Percentiles rank a stretch among this genome's conserved stretches.
These are phyloP conservation scores for Sylvicola cinctus DNA, from an alignment of 2,888 invertebrate genomes.

Conservation along the genomic window DNA sequence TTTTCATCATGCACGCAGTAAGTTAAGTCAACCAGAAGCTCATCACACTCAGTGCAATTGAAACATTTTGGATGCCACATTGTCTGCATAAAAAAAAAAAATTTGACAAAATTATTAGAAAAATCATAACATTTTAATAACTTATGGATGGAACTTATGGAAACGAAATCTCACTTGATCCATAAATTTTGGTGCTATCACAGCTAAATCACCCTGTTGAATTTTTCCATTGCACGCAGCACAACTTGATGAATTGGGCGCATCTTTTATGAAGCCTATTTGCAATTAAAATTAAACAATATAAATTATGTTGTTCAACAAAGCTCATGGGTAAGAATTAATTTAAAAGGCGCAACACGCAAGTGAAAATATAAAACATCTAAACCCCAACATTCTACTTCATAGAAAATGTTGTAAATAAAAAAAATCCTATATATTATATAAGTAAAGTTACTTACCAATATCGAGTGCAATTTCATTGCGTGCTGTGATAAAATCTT, in stretches of 20 bases:
- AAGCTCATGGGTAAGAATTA: conserved; percentile 2
- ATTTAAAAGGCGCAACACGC: background rate
- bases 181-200: conserved; percentile 66
- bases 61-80: conserved; percentile 91
- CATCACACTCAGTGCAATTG: conserved; percentile 68
- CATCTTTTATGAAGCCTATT: conserved; percentile 39
- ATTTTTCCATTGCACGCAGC: conserved; percentile 63
- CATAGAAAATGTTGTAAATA: too few species aligned
- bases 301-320: conserved; percentile 11
- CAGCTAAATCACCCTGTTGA: conserved; percentile 58
- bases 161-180: conserved; percentile 38
- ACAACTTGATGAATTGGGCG: conserved; percentile 45
- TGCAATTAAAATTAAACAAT: too few species aligned
- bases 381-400: too few species aligned
- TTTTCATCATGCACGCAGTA: conserved; percentile 83
- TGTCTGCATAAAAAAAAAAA: conserved; percentile 18
- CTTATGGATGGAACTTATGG: conserved; percentile 4
- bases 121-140: background rate
- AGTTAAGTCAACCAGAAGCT: conserved; percentile 86
- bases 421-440: too few species aligned
- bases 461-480: conserved; percentile 94
- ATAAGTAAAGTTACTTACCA: conserved; percentile 32
- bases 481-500: conserved; percentile 83
- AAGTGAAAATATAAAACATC: too few species aligned
- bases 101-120: background rate